These are phyloP conservation scores for Streblospio benedicti DNA, from an alignment of 1,140 invertebrate species.

Conservation along the genomic window DNA sequence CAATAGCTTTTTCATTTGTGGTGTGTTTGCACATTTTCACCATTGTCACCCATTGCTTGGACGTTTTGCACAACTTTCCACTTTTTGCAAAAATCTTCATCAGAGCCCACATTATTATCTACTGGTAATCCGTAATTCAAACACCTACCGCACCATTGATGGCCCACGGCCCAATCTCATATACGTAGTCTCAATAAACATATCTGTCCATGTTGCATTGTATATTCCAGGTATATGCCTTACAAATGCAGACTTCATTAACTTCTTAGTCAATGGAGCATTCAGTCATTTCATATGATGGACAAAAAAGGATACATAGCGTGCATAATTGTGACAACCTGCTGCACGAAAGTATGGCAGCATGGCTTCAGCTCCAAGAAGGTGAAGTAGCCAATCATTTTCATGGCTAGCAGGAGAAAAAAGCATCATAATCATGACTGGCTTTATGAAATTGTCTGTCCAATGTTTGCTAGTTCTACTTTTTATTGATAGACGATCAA, in stretches of 20 bases:
- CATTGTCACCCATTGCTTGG: not conserved
- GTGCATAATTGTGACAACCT: not conserved
- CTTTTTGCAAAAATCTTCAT: not conserved
- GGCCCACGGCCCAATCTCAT: slow-evolving; percentile 2
- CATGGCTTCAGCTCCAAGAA: not conserved
- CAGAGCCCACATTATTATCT: not conserved
- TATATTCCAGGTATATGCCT: not conserved
- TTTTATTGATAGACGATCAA: too few species aligned
- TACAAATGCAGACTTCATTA: slow-evolving; percentile 2
- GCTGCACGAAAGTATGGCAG: slow-evolving; percentile 1
- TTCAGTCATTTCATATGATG: slow-evolving; percentile 3
- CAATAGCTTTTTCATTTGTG: not conserved
- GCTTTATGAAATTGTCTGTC: slow-evolving; percentile 2
- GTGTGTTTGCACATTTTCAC: not conserved
- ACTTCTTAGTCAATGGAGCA: not conserved
- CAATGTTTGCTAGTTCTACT: too few species aligned
- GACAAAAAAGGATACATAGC: not conserved
- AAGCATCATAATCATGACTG: not conserved
- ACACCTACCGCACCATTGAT: not conserved
- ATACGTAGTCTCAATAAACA: slow-evolving; percentile 5
- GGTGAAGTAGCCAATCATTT: not conserved
- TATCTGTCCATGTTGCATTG: slow-evolving; percentile 5
- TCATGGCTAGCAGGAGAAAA: not conserved
- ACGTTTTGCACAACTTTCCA: not conserved
- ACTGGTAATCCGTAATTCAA: not conserved